phyloP scores from a whole-genome alignment of 2,888 invertebrate genomes.

The Portevinia maculata region DNA sequence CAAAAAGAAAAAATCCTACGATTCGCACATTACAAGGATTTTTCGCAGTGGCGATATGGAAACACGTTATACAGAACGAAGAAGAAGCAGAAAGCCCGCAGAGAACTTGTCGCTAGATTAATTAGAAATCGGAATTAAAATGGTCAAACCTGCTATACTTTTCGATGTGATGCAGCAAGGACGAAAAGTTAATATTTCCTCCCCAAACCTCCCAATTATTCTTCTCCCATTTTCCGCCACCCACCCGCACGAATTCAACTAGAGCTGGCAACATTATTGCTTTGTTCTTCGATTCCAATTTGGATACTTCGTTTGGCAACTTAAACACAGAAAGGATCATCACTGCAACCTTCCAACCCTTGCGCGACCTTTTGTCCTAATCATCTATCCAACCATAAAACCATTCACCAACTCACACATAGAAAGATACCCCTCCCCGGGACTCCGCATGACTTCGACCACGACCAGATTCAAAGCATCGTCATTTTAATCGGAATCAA shows the following conservation, averaged over 20 bases:
- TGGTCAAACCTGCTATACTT: constrained; percentile 59
- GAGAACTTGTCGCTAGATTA: constrained; percentile 67
- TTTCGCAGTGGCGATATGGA: constrained; percentile 26
- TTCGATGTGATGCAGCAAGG: constrained; percentile 21
- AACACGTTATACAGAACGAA: constrained; percentile 19
- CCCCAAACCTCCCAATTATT: constrained; percentile 45
- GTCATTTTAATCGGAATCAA: constrained; percentile 74
- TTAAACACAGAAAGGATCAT: constrained; percentile 66
- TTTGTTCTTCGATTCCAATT: constrained; percentile 68
- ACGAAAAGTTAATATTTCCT: constrained; percentile 39
- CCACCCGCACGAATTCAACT: background rate
- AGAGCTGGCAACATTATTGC: constrained; percentile 63
- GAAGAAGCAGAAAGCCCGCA: constrained; percentile 18
- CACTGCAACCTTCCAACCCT: constrained; percentile 36
- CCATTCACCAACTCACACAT: constrained; percentile 33
- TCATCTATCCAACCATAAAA: constrained; percentile 55
- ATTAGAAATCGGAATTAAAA: constrained; percentile 71
- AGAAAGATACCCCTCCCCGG: constrained; percentile 7
- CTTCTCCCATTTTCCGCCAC: constrained; percentile 7
- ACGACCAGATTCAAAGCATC: constrained; percentile 7
- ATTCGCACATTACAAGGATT: constrained; percentile 47
- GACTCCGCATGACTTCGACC: constrained; percentile 8
- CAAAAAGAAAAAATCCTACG: constrained; percentile 23
- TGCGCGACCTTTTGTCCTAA: constrained; percentile 63
- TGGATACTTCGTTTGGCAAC: constrained; percentile 70